A percentile compares a stretch with the other conserved stretches of the same genome.
Evolutionary conservation across 2,113 vertebrate species (phyloP).

Genomic region (Esox niger): DNA sequence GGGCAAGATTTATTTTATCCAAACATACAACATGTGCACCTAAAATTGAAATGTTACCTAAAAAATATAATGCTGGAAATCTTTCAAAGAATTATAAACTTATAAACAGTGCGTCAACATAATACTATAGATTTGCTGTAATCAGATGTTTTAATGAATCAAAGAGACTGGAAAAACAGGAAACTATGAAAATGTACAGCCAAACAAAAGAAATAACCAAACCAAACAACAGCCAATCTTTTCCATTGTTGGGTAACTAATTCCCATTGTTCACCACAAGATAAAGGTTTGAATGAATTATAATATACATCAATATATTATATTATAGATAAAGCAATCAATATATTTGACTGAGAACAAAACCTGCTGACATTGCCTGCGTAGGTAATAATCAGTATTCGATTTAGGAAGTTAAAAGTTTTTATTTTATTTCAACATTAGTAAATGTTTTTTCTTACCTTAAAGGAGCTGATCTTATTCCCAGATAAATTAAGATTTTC

Average conservation of each 20-base stretch:
- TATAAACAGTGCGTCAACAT: background rate
- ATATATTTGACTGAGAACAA: slow-evolving; percentile 35
- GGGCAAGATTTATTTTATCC: background rate
- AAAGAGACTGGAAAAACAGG: slow-evolving; percentile 2
- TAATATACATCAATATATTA: no score
- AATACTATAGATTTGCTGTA: slow-evolving; percentile 17
- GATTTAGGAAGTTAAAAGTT: background rate
- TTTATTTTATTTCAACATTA: background rate
- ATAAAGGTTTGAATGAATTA: background rate
- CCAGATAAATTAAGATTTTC: slow-evolving; percentile 83
- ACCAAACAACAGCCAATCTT: no score
- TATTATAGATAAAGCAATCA: slow-evolving; percentile 69
- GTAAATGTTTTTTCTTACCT: slow-evolving; percentile 65
- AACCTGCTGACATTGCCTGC: background rate
- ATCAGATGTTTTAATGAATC: slow-evolving; percentile 29
- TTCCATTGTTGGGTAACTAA: background rate
- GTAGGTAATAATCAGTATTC: background rate
- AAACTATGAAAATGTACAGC: background rate
- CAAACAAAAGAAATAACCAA: slow-evolving; percentile 6
- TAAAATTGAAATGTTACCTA: slow-evolving; percentile 25
- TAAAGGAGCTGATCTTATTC: slow-evolving; percentile 79
- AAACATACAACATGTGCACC: background rate
- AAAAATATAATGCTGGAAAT: slow-evolving; percentile 15
- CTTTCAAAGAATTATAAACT: slow-evolving; percentile 13
- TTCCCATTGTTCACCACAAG: background rate